Percentiles rank a stretch among this genome's conserved stretches.
These are phyloP conservation scores for Adelphocoris suturalis DNA, from an alignment of 2,888 invertebrate genomes.

Conservation along the genomic window DNA sequence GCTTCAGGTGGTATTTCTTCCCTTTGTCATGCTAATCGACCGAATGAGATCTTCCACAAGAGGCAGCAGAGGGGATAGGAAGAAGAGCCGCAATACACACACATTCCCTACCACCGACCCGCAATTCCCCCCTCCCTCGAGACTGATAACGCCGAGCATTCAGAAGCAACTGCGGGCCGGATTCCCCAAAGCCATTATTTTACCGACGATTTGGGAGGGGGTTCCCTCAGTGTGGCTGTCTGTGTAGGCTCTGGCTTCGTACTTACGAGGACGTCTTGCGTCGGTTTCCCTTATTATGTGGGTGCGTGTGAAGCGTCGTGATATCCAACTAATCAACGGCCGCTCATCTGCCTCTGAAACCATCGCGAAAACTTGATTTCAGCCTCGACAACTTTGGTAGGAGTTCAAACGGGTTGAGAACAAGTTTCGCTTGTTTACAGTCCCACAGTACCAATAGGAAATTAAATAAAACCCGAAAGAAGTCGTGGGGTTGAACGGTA, in stretches of 20 bases:
- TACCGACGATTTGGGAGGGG: neutral
- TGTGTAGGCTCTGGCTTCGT: neutral
- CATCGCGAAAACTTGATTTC: constrained; percentile 21
- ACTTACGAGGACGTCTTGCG: neutral
- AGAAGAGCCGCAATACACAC: neutral
- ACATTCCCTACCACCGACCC: neutral
- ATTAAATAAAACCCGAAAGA: too few species aligned
- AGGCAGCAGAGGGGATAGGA: neutral
- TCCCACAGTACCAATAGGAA: too few species aligned
- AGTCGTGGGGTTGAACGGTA: too few species aligned
- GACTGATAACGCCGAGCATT: constrained; percentile 34
- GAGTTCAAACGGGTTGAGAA: neutral
- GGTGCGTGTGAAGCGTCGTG: neutral
- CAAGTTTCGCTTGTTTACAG: too few species aligned
- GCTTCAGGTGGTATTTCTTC: constrained; percentile 37
- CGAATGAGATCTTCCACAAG: constrained; percentile 35
- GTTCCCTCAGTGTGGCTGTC: neutral
- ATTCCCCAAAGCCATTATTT: constrained; percentile 6
- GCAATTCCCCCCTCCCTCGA: neutral
- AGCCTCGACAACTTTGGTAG: neutral
- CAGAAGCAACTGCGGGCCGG: constrained; percentile 10
- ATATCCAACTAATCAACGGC: constrained; percentile 19
- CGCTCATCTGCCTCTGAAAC: constrained; percentile 20
- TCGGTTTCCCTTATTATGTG: neutral
- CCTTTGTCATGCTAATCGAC: constrained; percentile 45